Evolutionary conservation across 2,797 vertebrate genomes (phyloP).

Genomic region (Rhinophrynus dorsalis): DNA sequence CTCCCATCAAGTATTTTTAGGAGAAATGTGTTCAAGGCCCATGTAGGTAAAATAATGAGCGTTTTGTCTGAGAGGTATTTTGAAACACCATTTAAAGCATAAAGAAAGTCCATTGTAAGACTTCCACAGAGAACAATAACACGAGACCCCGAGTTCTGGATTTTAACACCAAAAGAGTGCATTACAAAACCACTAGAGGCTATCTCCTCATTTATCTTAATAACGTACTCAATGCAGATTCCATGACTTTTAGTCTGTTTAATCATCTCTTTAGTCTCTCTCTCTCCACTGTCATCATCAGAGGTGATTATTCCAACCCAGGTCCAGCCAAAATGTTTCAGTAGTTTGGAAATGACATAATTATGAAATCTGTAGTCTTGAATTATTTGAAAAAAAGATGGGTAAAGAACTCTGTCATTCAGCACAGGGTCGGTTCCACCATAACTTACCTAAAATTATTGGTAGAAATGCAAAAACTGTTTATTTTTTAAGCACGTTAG

Average conservation of each 20-base stretch:
- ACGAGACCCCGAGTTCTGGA: background rate
- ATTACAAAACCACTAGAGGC: background rate
- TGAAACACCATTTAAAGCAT: background rate
- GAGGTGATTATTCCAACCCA: constrained; percentile 30
- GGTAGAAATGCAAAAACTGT: too few relatives aligned
- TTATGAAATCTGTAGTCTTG: background rate
- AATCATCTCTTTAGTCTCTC: background rate
- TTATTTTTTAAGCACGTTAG: too few relatives aligned
- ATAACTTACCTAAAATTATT: constrained; percentile 27
- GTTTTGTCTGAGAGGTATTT: background rate
- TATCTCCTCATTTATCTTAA: background rate
- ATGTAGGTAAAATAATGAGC: background rate
- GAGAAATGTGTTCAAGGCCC: too few relatives aligned
- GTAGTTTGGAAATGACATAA: background rate
- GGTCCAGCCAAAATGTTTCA: constrained; percentile 38
- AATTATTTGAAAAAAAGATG: constrained; percentile 8
- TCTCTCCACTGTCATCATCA: constrained; percentile 13
- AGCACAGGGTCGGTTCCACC: background rate
- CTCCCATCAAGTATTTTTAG: too few relatives aligned
- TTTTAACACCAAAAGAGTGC: too few relatives aligned
- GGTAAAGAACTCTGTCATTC: background rate
- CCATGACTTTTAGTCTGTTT: background rate
- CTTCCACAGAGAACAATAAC: constrained; percentile 9
- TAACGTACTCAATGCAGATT: constrained; percentile 17
- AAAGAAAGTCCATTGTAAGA: background rate